A percentile compares a stretch with the other conserved stretches of the same genome.
Evolutionary conservation across 2,888 invertebrate genomes (phyloP).

Genomic region (Strigamia transsilvanica): DNA sequence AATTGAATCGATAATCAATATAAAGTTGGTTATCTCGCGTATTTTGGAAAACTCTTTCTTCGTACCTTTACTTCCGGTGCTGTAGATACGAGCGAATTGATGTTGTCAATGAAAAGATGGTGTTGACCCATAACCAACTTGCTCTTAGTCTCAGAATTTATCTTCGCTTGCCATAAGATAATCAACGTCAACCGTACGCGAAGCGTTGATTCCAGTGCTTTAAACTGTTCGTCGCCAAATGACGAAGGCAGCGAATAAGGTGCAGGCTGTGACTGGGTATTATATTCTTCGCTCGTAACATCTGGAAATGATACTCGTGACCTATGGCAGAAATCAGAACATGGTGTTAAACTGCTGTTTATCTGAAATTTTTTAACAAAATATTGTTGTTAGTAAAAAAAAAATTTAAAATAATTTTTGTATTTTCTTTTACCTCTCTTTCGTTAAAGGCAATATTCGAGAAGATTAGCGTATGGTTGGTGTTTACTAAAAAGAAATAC

Average conservation of each 20-base stretch:
- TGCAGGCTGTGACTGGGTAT: not conserved
- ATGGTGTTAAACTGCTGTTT: slow-evolving; percentile 61
- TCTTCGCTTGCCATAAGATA: slow-evolving; percentile 65
- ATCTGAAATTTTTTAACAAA: slow-evolving; percentile 59
- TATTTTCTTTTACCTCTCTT: slow-evolving; percentile 59
- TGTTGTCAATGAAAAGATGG: slow-evolving; percentile 72
- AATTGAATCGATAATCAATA: no score
- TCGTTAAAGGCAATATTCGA: slow-evolving; percentile 62
- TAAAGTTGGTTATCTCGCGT: no score
- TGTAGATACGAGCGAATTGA: slow-evolving; percentile 69
- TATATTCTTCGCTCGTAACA: slow-evolving; percentile 11
- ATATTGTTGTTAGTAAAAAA: not conserved
- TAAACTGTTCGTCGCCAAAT: not conserved
- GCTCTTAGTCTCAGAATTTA: slow-evolving; percentile 69
- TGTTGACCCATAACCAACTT: slow-evolving; percentile 75
- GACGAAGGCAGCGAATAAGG: not conserved
- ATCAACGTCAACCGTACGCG: slow-evolving; percentile 60
- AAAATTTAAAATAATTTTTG: not conserved
- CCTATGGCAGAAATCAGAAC: slow-evolving; percentile 63
- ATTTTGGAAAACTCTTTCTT: not conserved
- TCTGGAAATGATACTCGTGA: slow-evolving; percentile 55
- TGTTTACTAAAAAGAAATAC: slow-evolving; percentile 54
- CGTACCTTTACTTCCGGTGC: slow-evolving; percentile 63
- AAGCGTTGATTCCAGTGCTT: not conserved
- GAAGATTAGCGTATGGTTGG: slow-evolving; percentile 59